Percentiles rank a stretch among this genome's conserved stretches.
Conservation (phyloP, 2,113 vertebrate species). For the Psittacula cyanocephala region DNA sequence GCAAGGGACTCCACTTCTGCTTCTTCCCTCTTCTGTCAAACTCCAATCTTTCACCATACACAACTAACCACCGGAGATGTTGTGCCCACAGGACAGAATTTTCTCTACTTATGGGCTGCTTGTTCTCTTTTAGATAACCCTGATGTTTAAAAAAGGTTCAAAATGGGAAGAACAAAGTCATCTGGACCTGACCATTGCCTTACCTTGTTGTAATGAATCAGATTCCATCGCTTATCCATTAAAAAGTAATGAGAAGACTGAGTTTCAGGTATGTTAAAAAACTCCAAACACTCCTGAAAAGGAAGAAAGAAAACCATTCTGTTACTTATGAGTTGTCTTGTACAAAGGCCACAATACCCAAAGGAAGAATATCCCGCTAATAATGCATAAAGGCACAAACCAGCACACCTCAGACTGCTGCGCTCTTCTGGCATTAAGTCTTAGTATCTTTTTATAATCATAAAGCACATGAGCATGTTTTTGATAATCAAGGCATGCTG, state of each 20-base stretch:
- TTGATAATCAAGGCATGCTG: background rate
- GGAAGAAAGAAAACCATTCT: background rate
- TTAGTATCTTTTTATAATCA: background rate
- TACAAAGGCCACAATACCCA: background rate
- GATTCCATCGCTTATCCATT: conserved; percentile 99
- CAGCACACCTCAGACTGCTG: background rate
- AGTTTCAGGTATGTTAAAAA: conserved; percentile 98
- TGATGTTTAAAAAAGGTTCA: background rate
- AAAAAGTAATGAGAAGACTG: conserved; percentile 95
- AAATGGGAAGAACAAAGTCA: background rate
- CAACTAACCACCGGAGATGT: background rate
- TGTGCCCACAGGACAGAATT: background rate
- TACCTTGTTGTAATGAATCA: conserved; percentile 97
- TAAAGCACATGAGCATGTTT: background rate
- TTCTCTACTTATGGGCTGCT: background rate
- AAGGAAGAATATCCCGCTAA: background rate
- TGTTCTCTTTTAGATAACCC: background rate
- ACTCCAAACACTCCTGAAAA: conserved; percentile 93
- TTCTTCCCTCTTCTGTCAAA: background rate
- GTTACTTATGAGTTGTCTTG: background rate
- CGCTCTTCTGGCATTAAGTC: background rate
- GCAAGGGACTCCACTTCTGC: background rate
- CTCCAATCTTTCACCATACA: background rate
- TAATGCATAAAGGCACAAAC: background rate
- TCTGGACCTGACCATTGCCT: background rate